Percentiles rank a stretch among this genome's conserved stretches.
Evolutionary conservation across 30 jellyfish, hydroid and myxozoan species (phyloP).

Genomic region (Sanderia malayensis): DNA sequence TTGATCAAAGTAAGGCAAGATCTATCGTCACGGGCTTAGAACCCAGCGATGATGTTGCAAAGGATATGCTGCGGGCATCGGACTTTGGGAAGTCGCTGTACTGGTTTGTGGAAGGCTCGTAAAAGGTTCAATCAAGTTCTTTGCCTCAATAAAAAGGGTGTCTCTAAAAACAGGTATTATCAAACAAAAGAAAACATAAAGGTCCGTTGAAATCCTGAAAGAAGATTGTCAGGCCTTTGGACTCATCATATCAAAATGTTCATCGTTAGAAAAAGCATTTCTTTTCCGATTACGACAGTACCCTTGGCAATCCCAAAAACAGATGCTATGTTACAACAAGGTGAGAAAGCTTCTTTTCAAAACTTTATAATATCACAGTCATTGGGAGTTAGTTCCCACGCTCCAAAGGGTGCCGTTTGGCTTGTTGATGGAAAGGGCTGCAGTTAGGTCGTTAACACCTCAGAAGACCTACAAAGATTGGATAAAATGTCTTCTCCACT

Average conservation of each 20-base stretch:
- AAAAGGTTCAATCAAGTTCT: not conserved
- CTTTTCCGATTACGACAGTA: not conserved
- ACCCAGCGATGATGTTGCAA: not conserved
- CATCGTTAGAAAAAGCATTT: conserved; percentile 16
- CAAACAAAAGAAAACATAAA: not conserved
- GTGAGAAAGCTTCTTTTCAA: conserved; percentile 5
- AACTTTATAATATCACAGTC: not conserved
- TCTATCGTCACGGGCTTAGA: not conserved
- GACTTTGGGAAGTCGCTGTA: not conserved
- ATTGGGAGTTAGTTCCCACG: not conserved
- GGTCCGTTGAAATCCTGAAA: not conserved
- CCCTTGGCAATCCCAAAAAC: not conserved
- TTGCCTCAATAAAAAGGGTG: not conserved
- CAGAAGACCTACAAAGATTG: not conserved
- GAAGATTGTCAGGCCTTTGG: conserved; percentile 24
- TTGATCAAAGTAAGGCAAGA: not conserved
- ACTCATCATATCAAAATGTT: not conserved
- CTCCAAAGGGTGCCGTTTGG: conserved; percentile 12
- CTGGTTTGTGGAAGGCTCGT: not conserved
- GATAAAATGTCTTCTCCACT: conserved; percentile 3
- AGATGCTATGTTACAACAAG: not conserved
- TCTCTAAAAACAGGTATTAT: not conserved
- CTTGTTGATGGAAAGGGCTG: conserved; percentile 14
- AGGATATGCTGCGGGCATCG: conserved; percentile 17
- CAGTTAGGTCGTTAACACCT: conserved; percentile 5